Evolutionary conservation across 2,113 vertebrate species (phyloP), one percentile per base, ranked within the genome.

Genomic region (Tachysurus fulvidraco): DNA sequence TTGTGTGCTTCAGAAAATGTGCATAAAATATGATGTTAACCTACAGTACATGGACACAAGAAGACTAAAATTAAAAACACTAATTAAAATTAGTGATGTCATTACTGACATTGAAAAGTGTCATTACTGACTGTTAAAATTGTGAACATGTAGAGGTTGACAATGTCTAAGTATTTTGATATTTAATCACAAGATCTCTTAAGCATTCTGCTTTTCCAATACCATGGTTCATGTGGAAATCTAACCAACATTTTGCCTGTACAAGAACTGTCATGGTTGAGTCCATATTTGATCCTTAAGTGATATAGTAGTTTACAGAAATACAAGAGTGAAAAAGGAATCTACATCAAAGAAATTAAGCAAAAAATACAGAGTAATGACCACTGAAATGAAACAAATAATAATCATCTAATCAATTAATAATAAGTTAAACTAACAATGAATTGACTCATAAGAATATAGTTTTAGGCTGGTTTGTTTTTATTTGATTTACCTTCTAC

Each of bases 221-320:
- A 52, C 46, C 13, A 74, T 74, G 21, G 10, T 74, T 46, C 44
- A 84, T 25, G 79, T 69, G 25, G 64, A 91, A 65, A 83, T 55
- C 44, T 46, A n/a, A 81, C 0, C 83, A 64, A 81, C 50, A 84
- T 54, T 65, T 50, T 57, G 82, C 64, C 79, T 44, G 46, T 74
- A 57, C 60, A 88, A 86, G 46, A 6, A 36, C 46, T 73, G 74
- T 25, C 60, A 13, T 13, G 4, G 14, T 17, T 64, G 71, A 64
- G n/a, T 41, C 10, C 11, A 62, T 50, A 50, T 74, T 50, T 74
- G 30, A 60, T 60, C 55, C 55, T 41, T 41, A 1, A 0, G 23
- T 44, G 7, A 41, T 41, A 74, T 36, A 83, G 57, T 17, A 62
- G 65, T 6, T 11, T 50, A 65, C 60, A 83, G 59, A 83, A 65